Base-by-base conservation (phyloP, 35 echinoderm and acorn worm species). In the Apostichopus californicus region DNA sequence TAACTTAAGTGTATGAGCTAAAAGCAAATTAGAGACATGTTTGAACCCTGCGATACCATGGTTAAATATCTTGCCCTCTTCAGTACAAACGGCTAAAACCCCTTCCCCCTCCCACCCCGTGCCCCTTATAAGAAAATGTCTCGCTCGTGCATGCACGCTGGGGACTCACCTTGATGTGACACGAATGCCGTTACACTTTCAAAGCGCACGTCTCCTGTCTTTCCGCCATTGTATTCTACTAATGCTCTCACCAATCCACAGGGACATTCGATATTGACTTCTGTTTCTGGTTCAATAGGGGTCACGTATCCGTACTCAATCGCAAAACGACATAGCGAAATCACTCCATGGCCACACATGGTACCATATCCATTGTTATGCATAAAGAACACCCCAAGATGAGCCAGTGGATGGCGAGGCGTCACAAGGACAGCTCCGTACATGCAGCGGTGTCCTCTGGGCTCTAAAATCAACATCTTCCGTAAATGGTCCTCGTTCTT, bases 401-500 rank as follows among this genome's bases (percentile, higher is more conserved):
- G 25, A 3, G 91, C 91, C 24, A 24, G 57, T 6, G 17, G 14
- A 22, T 65, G 8, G 55, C 70, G 58, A 54, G 91, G 91, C 54
- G 65, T 6, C 1, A 92, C 81, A 4, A 98, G 77, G 9, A 95
- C 28, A 1, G 94, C 92, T 54, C 96, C 96, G 55, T 90, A 98
- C 94, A 98, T 98, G 73, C 92, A 92, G 78, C 90, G 78, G 58
- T 95, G 94, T 4, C 96, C 96, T 6, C 96, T 73, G 6, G 96
- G 96, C 64, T 98, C 96, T 59, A 94, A 72, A 86, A 98, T 98
- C 54, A 98, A 70, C 83, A 93, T 65, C 77, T 92, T 94, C 15
- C 96, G 94, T 5, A 95, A 55, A 82, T 98, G 92, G 77, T 98
- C 96, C 54, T 95, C 28, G 5, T 98, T 80, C 3, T 95, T 86